Percentiles rank a stretch among this genome's conserved stretches.
These are phyloP conservation scores for Acleris laterana DNA, from an alignment of 2,888 invertebrate species.

Conservation along the genomic window DNA sequence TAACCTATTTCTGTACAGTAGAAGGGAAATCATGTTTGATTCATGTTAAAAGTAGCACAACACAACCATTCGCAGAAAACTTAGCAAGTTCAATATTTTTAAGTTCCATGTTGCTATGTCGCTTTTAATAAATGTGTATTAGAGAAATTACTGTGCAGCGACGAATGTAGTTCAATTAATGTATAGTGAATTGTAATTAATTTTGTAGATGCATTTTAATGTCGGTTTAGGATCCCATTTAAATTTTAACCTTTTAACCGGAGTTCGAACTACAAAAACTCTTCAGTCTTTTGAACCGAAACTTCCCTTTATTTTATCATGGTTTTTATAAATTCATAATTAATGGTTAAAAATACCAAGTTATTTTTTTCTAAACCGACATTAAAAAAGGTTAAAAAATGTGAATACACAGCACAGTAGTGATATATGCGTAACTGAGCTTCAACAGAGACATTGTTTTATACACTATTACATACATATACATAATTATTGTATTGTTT, in stretches of 20 bases:
- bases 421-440: slow-evolving; percentile 83
- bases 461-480: slow-evolving; percentile 69
- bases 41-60: slow-evolving; percentile 31
- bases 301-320: too few relatives aligned
- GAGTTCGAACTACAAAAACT: too few relatives aligned
- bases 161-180: slow-evolving; percentile 64
- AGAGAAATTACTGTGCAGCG: slow-evolving; percentile 47
- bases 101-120: slow-evolving; percentile 39
- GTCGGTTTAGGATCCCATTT: slow-evolving; percentile 64
- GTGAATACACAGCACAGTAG: slow-evolving; percentile 82
- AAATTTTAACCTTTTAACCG: slow-evolving; percentile 5
- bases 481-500: slow-evolving; percentile 63
- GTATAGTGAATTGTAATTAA: slow-evolving; percentile 65
- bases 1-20: slow-evolving; percentile 31
- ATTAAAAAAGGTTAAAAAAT: slow-evolving; percentile 60
- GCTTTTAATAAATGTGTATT: slow-evolving; percentile 48
- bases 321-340: background rate
- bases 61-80: slow-evolving; percentile 42
- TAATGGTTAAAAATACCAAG: too few relatives aligned
- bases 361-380: slow-evolving; percentile 62
- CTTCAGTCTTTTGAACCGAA: too few relatives aligned
- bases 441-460: slow-evolving; percentile 78
- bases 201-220: slow-evolving; percentile 65
- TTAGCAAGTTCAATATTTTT: slow-evolving; percentile 41
- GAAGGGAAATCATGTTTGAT: slow-evolving; percentile 5